phyloP scores from a whole-genome alignment of 2,113 vertebrate species.

The Platysternon megacephalum region DNA sequence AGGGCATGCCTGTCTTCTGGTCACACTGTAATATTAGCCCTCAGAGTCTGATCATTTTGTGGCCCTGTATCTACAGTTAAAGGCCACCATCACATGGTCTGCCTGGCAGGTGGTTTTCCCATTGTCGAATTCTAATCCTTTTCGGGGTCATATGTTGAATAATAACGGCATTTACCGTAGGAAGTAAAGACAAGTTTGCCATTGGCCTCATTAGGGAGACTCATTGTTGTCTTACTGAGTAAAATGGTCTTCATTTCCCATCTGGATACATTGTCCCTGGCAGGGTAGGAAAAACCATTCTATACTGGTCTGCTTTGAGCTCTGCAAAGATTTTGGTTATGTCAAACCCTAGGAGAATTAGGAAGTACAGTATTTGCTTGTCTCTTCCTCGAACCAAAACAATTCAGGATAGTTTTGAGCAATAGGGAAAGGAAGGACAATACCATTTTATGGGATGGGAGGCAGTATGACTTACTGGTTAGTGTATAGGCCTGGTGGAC shows the following conservation, averaged over 20 bases:
- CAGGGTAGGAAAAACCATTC: background rate
- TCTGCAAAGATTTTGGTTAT: background rate
- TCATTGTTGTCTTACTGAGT: background rate
- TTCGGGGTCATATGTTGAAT: background rate
- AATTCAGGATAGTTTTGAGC: background rate
- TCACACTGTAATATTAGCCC: background rate
- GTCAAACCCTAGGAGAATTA: background rate
- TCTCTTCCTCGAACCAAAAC: background rate
- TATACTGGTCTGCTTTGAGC: fast-evolving
- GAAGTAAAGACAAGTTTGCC: background rate
- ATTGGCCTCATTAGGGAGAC: background rate
- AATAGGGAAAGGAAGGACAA: background rate
- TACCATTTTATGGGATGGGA: background rate
- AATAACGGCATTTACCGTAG: background rate
- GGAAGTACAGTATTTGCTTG: background rate
- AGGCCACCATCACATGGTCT: background rate
- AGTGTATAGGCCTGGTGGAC: background rate
- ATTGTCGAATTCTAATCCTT: background rate
- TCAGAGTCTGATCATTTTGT: background rate
- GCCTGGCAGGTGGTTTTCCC: background rate
- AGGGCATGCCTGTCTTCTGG: background rate
- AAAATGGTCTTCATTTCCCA: fast-evolving
- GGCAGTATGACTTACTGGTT: background rate
- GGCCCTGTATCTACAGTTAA: background rate
- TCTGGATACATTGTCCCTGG: background rate